phyloP scores from a whole-genome alignment of 2,113 vertebrate species.

The Todiramphus chloris region DNA sequence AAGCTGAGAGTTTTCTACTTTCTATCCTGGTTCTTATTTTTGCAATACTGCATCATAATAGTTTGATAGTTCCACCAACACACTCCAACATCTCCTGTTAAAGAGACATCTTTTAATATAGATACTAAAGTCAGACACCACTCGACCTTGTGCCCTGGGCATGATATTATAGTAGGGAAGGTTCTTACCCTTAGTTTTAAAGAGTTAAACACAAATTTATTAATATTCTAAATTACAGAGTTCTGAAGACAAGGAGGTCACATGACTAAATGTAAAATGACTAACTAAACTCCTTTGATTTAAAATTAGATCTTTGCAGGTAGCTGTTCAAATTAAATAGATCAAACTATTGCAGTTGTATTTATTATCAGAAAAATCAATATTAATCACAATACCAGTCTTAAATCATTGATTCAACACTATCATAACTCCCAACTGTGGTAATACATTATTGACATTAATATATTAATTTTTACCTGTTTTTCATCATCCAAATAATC shows the following conservation, averaged over 20 bases:
- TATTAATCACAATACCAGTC: not conserved
- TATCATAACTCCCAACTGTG: not conserved
- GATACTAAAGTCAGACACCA: not conserved
- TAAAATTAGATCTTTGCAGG: not conserved
- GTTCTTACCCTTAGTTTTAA: not conserved
- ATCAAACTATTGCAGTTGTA: not conserved
- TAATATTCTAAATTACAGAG: not conserved
- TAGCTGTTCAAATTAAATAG: not conserved
- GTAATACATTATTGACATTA: not conserved
- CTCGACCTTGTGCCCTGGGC: not conserved
- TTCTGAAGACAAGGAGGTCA: not conserved
- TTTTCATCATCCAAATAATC: not conserved
- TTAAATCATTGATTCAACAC: not conserved
- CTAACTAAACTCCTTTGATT: not conserved
- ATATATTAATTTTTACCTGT: not conserved
- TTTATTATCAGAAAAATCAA: not conserved
- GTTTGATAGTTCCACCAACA: not conserved
- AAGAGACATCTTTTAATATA: not conserved
- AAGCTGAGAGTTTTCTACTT: not conserved
- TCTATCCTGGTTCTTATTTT: not conserved
- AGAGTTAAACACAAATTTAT: not conserved
- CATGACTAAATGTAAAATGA: not conserved
- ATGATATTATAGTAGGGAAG: not conserved
- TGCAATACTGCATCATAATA: fast-evolving
- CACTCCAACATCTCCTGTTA: not conserved